These are phyloP conservation scores for Bambusicola thoracicus DNA, from an alignment of 2,113 vertebrate species.

Conservation along the genomic window DNA sequence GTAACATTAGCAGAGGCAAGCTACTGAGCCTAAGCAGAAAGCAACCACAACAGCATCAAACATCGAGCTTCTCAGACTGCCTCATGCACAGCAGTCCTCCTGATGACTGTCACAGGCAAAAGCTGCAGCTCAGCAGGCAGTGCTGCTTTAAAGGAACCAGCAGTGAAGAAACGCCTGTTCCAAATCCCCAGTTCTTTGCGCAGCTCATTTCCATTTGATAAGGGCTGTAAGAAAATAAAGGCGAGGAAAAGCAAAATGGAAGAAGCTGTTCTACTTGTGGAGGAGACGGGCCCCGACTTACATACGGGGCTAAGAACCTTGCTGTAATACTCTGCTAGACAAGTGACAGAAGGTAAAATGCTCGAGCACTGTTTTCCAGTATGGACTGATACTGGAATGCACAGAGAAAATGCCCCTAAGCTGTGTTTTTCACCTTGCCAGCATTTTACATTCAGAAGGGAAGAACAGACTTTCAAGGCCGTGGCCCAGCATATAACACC, in stretches of 20 bases:
- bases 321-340: not conserved
- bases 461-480: not conserved
- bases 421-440: not conserved
- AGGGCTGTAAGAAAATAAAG: not conserved
- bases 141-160: not conserved
- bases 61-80: not conserved
- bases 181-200: not conserved
- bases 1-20: conserved; percentile 13
- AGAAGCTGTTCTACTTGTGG: not conserved
- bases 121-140: not conserved
- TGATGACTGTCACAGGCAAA: not conserved
- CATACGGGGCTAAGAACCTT: not conserved
- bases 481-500: not conserved
- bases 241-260: not conserved
- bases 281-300: not conserved
- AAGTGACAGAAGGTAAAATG: not conserved
- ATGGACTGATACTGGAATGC: not conserved
- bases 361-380: fast-evolving
- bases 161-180: not conserved
- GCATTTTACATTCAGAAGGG: not conserved
- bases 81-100: not conserved
- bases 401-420: not conserved
- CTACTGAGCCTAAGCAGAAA: not conserved
- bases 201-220: not conserved
- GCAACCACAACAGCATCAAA: not conserved